These are phyloP conservation scores for Oscheius sp. DNA, from an alignment of 2,888 invertebrate genomes.

Conservation along the genomic window DNA sequence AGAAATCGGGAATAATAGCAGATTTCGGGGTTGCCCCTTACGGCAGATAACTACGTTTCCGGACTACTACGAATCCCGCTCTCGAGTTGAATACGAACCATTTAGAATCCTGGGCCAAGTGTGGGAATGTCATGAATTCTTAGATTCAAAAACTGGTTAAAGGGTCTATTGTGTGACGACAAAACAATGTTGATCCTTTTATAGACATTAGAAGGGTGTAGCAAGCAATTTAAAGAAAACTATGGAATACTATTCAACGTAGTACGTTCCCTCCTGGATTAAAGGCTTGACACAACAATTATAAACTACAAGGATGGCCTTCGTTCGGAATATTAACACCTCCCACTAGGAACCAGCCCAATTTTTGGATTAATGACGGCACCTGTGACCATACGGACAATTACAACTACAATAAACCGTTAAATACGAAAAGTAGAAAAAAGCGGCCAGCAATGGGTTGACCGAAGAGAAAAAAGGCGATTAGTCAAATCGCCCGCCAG, in stretches of 20 bases:
- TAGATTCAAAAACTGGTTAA: background rate
- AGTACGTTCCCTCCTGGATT: conserved; percentile 9
- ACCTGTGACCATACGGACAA: conserved; percentile 15
- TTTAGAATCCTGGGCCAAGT: conserved; percentile 8
- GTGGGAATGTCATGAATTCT: background rate
- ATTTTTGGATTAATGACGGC: conserved; percentile 26
- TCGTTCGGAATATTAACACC: conserved; percentile 28
- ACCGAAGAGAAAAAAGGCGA: background rate
- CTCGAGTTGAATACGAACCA: conserved; percentile 26
- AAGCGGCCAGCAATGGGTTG: background rate
- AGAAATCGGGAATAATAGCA: conserved; percentile 32
- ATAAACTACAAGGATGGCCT: conserved; percentile 25
- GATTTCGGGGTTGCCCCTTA: conserved; percentile 25
- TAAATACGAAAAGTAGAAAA: too few species aligned
- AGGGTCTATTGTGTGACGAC: background rate
- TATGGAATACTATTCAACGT: background rate
- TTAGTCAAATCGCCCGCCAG: background rate
- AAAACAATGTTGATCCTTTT: background rate
- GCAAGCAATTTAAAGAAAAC: too few species aligned
- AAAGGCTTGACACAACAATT: conserved; percentile 34
- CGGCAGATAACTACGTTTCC: conserved; percentile 35
- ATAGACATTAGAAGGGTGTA: too few species aligned
- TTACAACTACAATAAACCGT: background rate
- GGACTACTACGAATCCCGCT: conserved; percentile 18
- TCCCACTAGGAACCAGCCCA: conserved; percentile 2